These are phyloP conservation scores for Pachliopta kotzebuea DNA, from an alignment of 2,888 invertebrate genomes.

Conservation along the genomic window DNA sequence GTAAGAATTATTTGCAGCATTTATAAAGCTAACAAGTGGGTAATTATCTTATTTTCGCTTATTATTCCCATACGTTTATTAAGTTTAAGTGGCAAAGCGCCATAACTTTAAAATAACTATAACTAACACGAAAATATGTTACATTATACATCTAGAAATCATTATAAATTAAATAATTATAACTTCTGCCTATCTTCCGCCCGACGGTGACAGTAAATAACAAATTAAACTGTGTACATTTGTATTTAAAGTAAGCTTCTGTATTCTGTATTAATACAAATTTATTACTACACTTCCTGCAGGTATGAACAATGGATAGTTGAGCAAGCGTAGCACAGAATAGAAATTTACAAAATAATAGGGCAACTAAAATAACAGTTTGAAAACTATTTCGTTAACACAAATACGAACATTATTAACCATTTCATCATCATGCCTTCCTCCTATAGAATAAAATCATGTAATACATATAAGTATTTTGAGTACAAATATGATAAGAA, in stretches of 20 bases:
- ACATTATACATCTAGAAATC: too few species aligned
- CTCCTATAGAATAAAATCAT: too few species aligned
- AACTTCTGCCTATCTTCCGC: too few species aligned
- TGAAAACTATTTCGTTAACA: slow-evolving; percentile 1
- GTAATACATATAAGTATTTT: too few species aligned
- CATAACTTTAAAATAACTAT: too few species aligned
- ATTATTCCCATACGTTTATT: too few species aligned
- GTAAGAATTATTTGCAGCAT: not conserved
- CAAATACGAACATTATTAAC: too few species aligned
- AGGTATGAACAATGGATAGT: slow-evolving; percentile 1
- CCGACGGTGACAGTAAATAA: not conserved
- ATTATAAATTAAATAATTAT: too few species aligned
- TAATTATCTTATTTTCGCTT: not conserved
- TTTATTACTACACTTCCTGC: not conserved
- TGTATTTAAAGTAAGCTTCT: not conserved
- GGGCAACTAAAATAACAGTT: not conserved
- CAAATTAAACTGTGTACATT: not conserved
- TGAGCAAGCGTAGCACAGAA: not conserved
- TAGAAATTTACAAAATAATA: slow-evolving; percentile 1
- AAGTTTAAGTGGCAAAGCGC: too few species aligned
- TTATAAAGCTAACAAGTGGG: not conserved
- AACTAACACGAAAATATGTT: too few species aligned
- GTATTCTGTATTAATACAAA: not conserved
- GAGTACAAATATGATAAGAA: too few species aligned
- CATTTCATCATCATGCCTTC: too few species aligned